These are phyloP conservation scores for Chalcis sispes DNA, from an alignment of 2,888 invertebrate genomes.

Conservation along the genomic window DNA sequence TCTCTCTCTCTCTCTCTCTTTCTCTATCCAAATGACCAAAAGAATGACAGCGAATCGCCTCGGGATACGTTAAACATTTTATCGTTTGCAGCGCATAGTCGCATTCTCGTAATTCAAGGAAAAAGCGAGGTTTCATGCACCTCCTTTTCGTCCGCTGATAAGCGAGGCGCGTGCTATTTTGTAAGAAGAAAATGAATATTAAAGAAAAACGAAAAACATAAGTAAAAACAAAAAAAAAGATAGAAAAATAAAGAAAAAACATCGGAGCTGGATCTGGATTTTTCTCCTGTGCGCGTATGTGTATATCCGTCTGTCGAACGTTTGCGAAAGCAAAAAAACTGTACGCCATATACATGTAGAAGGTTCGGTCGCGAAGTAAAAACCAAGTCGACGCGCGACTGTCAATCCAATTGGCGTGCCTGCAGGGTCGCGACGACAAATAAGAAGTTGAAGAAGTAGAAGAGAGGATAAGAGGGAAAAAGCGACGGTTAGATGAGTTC, in stretches of 20 bases:
- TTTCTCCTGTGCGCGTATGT: slow-evolving; percentile 4
- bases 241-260: background rate
- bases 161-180: background rate
- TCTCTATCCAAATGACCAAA: too few relatives aligned
- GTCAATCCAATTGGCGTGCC: slow-evolving; percentile 63
- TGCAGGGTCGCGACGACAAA: slow-evolving; percentile 24
- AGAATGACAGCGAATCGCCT: too few relatives aligned
- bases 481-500: slow-evolving; percentile 59
- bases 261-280: slow-evolving; percentile 2
- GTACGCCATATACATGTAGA: too few relatives aligned
- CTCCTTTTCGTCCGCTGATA: background rate
- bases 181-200: too few relatives aligned
- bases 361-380: too few relatives aligned
- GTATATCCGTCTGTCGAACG: background rate
- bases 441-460: slow-evolving; percentile 39
- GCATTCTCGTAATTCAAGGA: background rate
- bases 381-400: slow-evolving; percentile 47
- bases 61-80: background rate
- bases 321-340: slow-evolving; percentile 34
- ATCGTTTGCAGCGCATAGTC: too few relatives aligned
- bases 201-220: too few relatives aligned
- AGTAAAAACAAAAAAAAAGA: too few relatives aligned
- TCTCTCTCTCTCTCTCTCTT: too few relatives aligned
- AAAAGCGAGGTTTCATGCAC: too few relatives aligned
- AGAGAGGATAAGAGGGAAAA: slow-evolving; percentile 47